phyloP scores from a whole-genome alignment of 2,797 vertebrate species.

The Alectoris magna region DNA sequence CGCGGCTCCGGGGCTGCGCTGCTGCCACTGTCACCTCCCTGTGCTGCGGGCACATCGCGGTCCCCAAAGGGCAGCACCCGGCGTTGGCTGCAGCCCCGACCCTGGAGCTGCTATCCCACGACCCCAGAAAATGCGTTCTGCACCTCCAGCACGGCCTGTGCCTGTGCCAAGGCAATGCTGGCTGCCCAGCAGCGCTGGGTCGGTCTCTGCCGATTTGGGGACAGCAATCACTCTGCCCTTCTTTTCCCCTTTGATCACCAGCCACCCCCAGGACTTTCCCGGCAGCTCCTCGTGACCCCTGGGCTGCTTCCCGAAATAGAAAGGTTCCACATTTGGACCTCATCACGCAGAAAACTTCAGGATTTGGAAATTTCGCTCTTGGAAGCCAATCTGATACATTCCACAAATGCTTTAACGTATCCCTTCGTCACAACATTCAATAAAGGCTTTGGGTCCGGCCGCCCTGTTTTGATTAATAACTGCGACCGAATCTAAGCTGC shows the following conservation, averaged over 20 bases:
- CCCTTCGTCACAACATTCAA: conserved; percentile 52
- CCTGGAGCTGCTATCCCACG: background rate
- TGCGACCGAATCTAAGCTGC: conserved; percentile 37
- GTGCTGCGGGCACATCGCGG: accelerated
- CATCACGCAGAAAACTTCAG: background rate
- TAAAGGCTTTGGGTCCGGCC: conserved; percentile 30
- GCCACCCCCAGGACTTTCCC: too few species aligned
- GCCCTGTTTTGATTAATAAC: conserved; percentile 36
- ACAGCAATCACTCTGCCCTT: accelerated
- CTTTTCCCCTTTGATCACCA: background rate
- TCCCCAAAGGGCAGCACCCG: background rate
- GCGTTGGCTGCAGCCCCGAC: accelerated
- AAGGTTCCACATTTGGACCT: conserved; percentile 46
- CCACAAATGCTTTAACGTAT: conserved; percentile 62
- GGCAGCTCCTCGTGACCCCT: background rate
- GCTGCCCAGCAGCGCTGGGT: background rate
- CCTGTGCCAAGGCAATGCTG: background rate
- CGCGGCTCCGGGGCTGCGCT: background rate
- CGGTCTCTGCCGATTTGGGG: background rate
- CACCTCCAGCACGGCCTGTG: background rate
- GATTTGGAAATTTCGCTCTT: conserved; percentile 53
- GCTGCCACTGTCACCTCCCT: background rate
- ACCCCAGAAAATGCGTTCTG: background rate
- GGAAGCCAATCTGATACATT: conserved; percentile 64
- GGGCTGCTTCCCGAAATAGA: background rate